Evolutionary conservation across 1,140 invertebrate species (phyloP).

Genomic region (Pinna nobilis): DNA sequence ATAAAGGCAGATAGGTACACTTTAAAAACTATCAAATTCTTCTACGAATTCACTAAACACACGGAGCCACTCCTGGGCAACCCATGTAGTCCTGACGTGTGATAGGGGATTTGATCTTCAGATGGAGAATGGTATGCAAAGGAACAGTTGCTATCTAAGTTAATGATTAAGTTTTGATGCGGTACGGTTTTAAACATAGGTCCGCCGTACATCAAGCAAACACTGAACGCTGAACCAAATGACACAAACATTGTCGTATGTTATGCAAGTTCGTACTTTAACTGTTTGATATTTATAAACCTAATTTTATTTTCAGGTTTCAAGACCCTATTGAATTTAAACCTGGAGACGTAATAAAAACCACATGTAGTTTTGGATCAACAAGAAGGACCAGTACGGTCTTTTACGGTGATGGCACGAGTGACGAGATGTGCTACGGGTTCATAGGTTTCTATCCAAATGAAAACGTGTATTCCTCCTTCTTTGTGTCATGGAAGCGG

Average conservation of each 20-base stretch:
- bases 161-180: too few relatives aligned
- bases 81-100: too few relatives aligned
- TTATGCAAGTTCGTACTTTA: background rate
- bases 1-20: too few relatives aligned
- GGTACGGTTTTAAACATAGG: too few relatives aligned
- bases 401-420: conserved; percentile 47
- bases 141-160: too few relatives aligned
- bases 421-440: conserved; percentile 59
- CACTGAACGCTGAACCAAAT: too few relatives aligned
- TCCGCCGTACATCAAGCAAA: too few relatives aligned
- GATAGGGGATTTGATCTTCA: too few relatives aligned
- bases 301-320: conserved; percentile 36
- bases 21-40: too few relatives aligned
- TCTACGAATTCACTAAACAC: too few relatives aligned
- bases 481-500: conserved; percentile 16
- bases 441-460: conserved; percentile 52
- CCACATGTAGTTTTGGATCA: conserved; percentile 46
- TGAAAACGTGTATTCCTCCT: conserved; percentile 16
- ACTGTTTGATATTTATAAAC: background rate
- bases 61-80: too few relatives aligned
- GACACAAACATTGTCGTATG: background rate
- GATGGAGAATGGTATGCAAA: too few relatives aligned
- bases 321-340: conserved; percentile 45
- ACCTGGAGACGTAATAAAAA: conserved; percentile 54
- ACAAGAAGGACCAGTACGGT: conserved; percentile 26